Conservation (phyloP, 2,797 vertebrate species). For the Aratinga solstitialis region DNA sequence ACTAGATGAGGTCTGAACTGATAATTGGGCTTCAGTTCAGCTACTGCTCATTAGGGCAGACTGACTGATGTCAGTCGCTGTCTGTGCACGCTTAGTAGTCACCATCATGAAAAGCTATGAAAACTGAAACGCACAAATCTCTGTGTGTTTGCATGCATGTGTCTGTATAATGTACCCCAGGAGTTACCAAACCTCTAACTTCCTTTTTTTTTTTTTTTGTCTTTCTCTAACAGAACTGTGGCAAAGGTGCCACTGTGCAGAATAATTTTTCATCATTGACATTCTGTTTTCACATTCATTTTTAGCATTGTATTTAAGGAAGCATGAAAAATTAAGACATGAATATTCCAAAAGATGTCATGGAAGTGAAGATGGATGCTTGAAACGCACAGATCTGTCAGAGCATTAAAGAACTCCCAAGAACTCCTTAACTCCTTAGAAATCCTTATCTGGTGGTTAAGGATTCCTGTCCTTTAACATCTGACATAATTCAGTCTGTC, state of each 20-base stretch:
- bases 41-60: neutral
- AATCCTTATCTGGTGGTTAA: neutral
- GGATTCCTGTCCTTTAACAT: neutral
- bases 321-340: neutral
- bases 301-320: neutral
- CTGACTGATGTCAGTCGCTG: neutral
- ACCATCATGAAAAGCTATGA: neutral
- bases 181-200: neutral
- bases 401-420: neutral
- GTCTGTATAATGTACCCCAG: neutral
- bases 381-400: neutral
- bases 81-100: neutral
- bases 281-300: neutral
- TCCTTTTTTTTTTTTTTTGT: neutral
- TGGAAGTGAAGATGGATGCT: neutral
- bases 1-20: neutral
- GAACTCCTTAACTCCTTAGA: neutral
- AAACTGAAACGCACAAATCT: fast-evolving
- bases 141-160: fast-evolving
- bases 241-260: neutral
- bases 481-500: too few relatives aligned
- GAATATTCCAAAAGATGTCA: neutral
- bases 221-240: neutral
- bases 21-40: neutral
- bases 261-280: neutral